Base-by-base conservation (phyloP, 2,113 vertebrate species). In the Sceloporus undulatus region DNA sequence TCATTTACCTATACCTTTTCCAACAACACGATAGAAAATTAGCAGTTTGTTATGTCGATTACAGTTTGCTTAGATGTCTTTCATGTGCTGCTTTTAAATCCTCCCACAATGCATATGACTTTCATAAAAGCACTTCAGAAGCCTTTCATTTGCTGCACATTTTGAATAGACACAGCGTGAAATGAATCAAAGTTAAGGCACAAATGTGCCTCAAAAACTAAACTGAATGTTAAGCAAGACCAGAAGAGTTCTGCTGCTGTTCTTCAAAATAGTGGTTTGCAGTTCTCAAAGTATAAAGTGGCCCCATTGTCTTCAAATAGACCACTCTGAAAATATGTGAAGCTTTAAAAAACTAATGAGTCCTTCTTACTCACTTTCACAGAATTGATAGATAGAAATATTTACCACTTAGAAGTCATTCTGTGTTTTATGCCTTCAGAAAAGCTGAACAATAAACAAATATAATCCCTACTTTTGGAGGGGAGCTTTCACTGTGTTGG, bases 21-120 rank as follows among this genome's bases (percentile, higher is more conserved):
- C 34, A 78, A 80, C 87, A 88, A 87, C 52, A 65, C 4, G 0
- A 77, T 85, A 42, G 54, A 85, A 89, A 91, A 48, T 65, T 74
- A 38, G 5, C 54, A 21, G 82, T 92, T 34, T n/a, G 65, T 0
- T 86, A 52, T 21, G 9, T 87, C 59, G 68, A 29, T 81, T 75
- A 21, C 2, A 74, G 48, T 14, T 85, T 78, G 2, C 9, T 82
- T 85, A 82, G 70, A 9, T 23, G 0, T 76, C 52, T 89, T 85
- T 84, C 18, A 66, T 89, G 85, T 23, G 14, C 77, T n/a, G 40
- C 29, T 52, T 29, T 34, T 34, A 79, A 62, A n/a, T 23, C 56
- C 29, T 65, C 11, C 56, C 42, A 81, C 18, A 66, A 34, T 48
- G 62, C 86, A 48, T 13, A 1, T 80, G 71, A 40, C 77, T 25